Evolutionary conservation across 2,888 invertebrate genomes (phyloP).

Genomic region (Strigamia maritima): DNA sequence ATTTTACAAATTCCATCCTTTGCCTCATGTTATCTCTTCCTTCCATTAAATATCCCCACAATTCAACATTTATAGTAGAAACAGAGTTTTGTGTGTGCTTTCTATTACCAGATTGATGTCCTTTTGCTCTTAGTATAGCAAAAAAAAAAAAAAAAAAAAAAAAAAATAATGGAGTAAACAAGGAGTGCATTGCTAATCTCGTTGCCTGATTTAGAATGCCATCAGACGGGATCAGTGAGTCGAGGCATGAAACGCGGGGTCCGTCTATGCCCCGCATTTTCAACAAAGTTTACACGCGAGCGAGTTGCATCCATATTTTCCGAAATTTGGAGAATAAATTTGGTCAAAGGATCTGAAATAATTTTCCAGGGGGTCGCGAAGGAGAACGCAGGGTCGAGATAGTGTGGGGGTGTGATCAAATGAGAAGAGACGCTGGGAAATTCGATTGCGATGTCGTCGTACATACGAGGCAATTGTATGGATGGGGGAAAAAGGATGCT

Average conservation of each 20-base stretch:
- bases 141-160: neutral
- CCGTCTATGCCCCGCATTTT: neutral
- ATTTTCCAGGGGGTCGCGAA: neutral
- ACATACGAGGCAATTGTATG: neutral
- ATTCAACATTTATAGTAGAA: constrained; percentile 2
- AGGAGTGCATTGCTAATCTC: constrained; percentile 21
- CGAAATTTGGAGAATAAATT: too few relatives aligned
- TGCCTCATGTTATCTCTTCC: neutral
- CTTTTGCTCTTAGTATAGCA: neutral
- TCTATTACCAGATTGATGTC: constrained; percentile 11
- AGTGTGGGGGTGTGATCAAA: neutral
- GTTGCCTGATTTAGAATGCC: constrained; percentile 1
- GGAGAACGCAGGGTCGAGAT: neutral
- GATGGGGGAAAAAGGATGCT: neutral
- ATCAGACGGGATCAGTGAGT: neutral
- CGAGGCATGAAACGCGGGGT: neutral
- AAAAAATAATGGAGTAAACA: neutral
- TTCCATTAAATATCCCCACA: constrained; percentile 11
- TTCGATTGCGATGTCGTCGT: neutral
- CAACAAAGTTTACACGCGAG: neutral
- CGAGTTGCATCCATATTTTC: neutral
- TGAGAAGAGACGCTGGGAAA: neutral
- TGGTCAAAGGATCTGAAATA: too few relatives aligned
- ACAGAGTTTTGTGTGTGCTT: neutral
- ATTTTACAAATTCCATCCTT: neutral